These are phyloP conservation scores for Cylloceria caligata DNA, from an alignment of 2,888 invertebrate species.

Conservation along the genomic window DNA sequence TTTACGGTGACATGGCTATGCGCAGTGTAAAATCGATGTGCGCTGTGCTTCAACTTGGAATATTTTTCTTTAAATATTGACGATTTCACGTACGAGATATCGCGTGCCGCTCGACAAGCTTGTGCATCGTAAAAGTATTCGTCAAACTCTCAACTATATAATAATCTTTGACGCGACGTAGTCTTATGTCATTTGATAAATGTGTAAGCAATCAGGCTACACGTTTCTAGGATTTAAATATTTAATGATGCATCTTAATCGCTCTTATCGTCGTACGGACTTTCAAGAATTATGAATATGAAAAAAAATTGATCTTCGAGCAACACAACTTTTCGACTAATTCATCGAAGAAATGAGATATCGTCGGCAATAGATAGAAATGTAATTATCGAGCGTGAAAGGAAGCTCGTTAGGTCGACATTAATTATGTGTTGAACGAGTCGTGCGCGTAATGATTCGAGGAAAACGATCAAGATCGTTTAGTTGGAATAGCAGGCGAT, in stretches of 20 bases:
- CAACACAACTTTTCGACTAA: neutral
- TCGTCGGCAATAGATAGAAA: slow-evolving; percentile 15
- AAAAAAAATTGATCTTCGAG: slow-evolving; percentile 1
- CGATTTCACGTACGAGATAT: slow-evolving; percentile 9
- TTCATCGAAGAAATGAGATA: neutral
- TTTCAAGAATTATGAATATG: neutral
- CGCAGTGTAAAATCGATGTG: neutral
- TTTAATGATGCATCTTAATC: neutral
- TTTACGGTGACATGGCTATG: neutral
- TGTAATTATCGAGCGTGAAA: slow-evolving; percentile 36
- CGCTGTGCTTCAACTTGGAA: neutral
- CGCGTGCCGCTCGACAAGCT: slow-evolving; percentile 11
- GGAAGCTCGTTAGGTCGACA: slow-evolving; percentile 66
- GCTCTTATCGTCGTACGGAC: neutral
- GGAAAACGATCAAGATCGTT: slow-evolving; percentile 72
- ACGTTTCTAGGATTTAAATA: neutral
- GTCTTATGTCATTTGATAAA: slow-evolving; percentile 35
- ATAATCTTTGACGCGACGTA: slow-evolving; percentile 7
- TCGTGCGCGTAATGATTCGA: slow-evolving; percentile 68
- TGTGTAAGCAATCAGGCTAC: neutral
- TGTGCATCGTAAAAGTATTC: slow-evolving; percentile 26
- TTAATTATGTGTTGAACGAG: slow-evolving; percentile 46
- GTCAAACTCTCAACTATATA: slow-evolving; percentile 45
- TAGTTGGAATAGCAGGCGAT: slow-evolving; percentile 69
- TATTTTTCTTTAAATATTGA: slow-evolving; percentile 25